Evolutionary conservation across 2,888 invertebrate genomes (phyloP).

Genomic region (Thereva unica): DNA sequence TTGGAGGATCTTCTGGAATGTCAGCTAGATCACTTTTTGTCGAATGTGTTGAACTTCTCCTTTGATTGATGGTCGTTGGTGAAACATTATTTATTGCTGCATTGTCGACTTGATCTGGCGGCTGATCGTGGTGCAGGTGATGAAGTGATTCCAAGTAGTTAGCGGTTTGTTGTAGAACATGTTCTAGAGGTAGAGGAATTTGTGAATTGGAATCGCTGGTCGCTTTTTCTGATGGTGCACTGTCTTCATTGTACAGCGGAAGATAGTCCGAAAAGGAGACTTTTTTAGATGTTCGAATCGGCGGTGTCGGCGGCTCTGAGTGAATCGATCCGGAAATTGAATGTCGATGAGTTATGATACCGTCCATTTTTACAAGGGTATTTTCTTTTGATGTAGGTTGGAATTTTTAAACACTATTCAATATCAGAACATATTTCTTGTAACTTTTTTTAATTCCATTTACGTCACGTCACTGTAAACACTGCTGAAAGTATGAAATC

Average conservation of each 20-base stretch:
- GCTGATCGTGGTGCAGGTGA: slow-evolving; percentile 35
- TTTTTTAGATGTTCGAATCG: slow-evolving; percentile 55
- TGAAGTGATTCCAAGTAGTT: slow-evolving; percentile 55
- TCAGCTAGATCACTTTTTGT: slow-evolving; percentile 20
- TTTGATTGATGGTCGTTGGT: not conserved
- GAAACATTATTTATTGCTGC: slow-evolving; percentile 4
- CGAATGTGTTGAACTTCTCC: slow-evolving; percentile 12
- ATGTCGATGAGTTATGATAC: not conserved
- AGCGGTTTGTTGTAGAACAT: slow-evolving; percentile 51
- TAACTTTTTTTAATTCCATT: too few species aligned
- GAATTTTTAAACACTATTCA: too few species aligned
- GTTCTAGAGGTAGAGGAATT: slow-evolving; percentile 46
- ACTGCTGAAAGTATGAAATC: too few species aligned
- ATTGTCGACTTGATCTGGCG: not conserved
- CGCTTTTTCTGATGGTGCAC: slow-evolving; percentile 6
- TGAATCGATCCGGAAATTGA: slow-evolving; percentile 7
- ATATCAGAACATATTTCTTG: too few species aligned
- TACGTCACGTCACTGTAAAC: too few species aligned
- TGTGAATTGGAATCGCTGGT: not conserved
- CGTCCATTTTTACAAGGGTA: not conserved
- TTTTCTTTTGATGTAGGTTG: too few species aligned
- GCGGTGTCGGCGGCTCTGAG: slow-evolving; percentile 49
- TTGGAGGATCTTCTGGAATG: slow-evolving; percentile 22
- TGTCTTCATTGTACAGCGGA: slow-evolving; percentile 43
- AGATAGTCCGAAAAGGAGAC: slow-evolving; percentile 58